Base-by-base conservation (phyloP, 2,113 vertebrate species). In the Garra rufa region DNA sequence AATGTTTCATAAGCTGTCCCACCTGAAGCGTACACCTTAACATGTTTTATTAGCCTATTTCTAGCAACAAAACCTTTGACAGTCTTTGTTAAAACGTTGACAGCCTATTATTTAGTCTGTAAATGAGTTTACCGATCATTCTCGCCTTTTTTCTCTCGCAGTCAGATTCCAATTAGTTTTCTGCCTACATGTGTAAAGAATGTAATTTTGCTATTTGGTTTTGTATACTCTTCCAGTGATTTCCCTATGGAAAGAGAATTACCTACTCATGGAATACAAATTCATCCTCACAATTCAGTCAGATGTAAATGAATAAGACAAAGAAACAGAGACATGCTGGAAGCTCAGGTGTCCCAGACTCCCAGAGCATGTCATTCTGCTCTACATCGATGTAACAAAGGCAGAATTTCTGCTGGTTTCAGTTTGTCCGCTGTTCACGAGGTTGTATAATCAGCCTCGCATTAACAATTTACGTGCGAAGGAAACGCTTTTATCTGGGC, bases 281-380 rank as follows among this genome's bases (percentile, higher is more conserved):
- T 88, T 87, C 84, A 88, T 88, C 89, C 82, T 90, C 59, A 19
- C 86, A 82, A 28, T 90, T 86, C 83, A 87, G 52, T 83, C 65
- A 43, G 73, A 88, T 84, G 77, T 69, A 83, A 89, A 83, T 76
- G 21, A 83, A 75, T 88, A 61, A 82, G 82, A 85, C 80, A 81
- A 73, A 71, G 86, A 88, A 78, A 87, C 46, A 38, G 83, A 86
- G 77, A 74, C 75, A 63, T 38, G 9, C 5, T 59, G 50, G 76
- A 88, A 85, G 87, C 87, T 85, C 87, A 84, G 41, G 82, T 88
- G 52, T 84, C 85, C 83, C 83, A 30, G 30, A 74, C 57, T 80
- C 69, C 85, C 79, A 67, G 41, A 15, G 65, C 30, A 50, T 82
- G 87, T 77, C 83, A 81, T 83, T 78, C 69, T 75, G 67, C 52